phyloP scores from a whole-genome alignment of 2,888 invertebrate genomes.

The Rhopalosiphum nymphaeae region DNA sequence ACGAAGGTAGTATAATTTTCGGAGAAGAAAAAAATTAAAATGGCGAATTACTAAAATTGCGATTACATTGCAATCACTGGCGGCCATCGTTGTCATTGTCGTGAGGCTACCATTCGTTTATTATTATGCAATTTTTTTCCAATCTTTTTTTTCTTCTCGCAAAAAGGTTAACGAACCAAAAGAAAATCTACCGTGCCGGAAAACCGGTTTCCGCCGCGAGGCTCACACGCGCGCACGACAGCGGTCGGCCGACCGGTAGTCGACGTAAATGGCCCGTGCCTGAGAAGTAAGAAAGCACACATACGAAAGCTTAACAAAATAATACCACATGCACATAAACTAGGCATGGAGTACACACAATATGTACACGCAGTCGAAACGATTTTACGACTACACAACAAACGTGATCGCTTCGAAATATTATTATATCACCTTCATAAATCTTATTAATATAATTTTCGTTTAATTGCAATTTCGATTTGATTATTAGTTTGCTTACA shows the following conservation, averaged over 20 bases:
- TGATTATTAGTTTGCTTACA: neutral
- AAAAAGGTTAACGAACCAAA: slow-evolving; percentile 62
- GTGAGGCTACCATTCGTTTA: neutral
- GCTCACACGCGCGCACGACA: slow-evolving; percentile 32
- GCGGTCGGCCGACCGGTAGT: slow-evolving; percentile 16
- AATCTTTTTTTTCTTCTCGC: slow-evolving; percentile 35
- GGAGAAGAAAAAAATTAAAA: slow-evolving; percentile 42
- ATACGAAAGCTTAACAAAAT: slow-evolving; percentile 40
- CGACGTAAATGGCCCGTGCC: slow-evolving; percentile 27
- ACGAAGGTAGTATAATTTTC: slow-evolving; percentile 33
- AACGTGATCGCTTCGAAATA: neutral
- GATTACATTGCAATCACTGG: slow-evolving; percentile 39
- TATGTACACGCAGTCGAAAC: neutral
- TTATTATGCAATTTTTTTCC: slow-evolving; percentile 46
- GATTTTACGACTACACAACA: neutral
- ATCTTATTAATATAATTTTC: neutral
- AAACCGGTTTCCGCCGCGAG: slow-evolving; percentile 59
- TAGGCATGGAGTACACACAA: neutral
- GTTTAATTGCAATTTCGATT: neutral
- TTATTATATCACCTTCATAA: neutral
- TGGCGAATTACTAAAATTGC: slow-evolving; percentile 42
- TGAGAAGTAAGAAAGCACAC: slow-evolving; percentile 42
- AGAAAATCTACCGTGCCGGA: slow-evolving; percentile 58
- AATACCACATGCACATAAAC: slow-evolving; percentile 5
- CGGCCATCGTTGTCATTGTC: neutral